phyloP scores from a whole-genome alignment of 2,113 vertebrate species.

The Pituophis catenifer region DNA sequence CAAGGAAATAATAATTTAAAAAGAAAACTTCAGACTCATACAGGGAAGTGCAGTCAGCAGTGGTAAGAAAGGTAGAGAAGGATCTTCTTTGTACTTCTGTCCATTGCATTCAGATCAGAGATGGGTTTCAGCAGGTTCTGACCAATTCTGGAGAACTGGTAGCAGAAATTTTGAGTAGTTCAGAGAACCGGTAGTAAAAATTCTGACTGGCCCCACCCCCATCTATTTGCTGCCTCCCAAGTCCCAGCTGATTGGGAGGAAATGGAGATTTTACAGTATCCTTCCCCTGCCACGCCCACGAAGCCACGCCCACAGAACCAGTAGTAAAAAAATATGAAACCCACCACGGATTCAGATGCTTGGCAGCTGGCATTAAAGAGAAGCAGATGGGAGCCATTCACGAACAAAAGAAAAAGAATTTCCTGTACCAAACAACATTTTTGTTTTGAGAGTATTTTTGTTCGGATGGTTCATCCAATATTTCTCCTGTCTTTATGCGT shows the following conservation, averaged over 20 bases:
- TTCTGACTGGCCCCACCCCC: too few species aligned
- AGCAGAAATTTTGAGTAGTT: too few species aligned
- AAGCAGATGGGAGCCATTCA: constrained; percentile 30
- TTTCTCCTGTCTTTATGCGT: neutral
- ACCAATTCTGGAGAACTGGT: too few species aligned
- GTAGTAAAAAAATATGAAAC: too few species aligned
- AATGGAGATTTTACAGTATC: too few species aligned
- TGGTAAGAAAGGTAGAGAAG: constrained; percentile 24
- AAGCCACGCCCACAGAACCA: too few species aligned
- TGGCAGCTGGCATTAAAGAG: constrained; percentile 33
- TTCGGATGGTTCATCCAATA: neutral
- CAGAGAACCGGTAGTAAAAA: too few species aligned
- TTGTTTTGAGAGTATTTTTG: neutral
- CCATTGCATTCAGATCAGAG: neutral
- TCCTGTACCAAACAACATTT: neutral
- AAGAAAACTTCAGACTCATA: constrained; percentile 12
- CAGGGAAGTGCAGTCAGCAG: constrained; percentile 27
- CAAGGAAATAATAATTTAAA: constrained; percentile 14
- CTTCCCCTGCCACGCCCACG: too few species aligned
- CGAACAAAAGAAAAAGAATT: constrained; percentile 5
- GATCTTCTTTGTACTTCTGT: neutral
- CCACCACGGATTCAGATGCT: neutral
- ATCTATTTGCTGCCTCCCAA: too few species aligned
- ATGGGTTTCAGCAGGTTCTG: too few species aligned
- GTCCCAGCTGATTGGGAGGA: too few species aligned